Percentiles rank a stretch among this genome's conserved stretches.
Conservation (phyloP, 2,797 vertebrate species). For the Ctenosaura bakeri region DNA sequence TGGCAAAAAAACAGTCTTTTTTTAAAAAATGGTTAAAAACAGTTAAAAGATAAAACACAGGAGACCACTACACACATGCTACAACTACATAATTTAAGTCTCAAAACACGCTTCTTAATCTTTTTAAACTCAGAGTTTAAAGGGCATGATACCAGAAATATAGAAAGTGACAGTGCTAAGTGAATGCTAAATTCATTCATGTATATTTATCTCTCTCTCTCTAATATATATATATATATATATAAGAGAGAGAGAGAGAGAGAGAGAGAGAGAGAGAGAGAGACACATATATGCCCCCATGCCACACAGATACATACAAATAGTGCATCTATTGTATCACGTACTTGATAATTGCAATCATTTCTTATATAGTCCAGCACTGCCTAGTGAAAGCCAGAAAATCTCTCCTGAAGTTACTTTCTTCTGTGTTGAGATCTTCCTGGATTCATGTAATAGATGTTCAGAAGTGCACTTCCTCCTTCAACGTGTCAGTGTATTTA, state of each 20-base stretch:
- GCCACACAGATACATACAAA: neutral
- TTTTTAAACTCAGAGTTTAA: neutral
- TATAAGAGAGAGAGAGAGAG: too few species aligned
- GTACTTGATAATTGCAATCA: neutral
- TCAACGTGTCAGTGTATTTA: conserved; percentile 4
- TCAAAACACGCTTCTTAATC: too few species aligned
- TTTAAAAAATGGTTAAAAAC: too few species aligned
- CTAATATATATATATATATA: neutral
- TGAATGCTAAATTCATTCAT: neutral
- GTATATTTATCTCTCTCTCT: neutral
- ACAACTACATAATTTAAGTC: too few species aligned
- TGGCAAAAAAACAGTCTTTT: too few species aligned
- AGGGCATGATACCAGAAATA: neutral
- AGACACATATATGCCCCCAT: neutral
- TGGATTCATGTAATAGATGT: neutral
- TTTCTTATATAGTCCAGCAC: neutral
- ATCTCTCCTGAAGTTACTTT: neutral
- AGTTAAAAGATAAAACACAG: too few species aligned
- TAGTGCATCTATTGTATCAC: neutral
- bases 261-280: too few species aligned
- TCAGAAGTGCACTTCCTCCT: conserved; percentile 14
- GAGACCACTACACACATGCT: too few species aligned
- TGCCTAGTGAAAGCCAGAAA: neutral
- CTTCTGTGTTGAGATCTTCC: neutral
- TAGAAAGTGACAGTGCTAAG: neutral